Percentiles rank a stretch among this genome's conserved stretches.
These are phyloP conservation scores for Macroramphosus scolopax DNA, from an alignment of 2,797 vertebrate species.

Conservation along the genomic window DNA sequence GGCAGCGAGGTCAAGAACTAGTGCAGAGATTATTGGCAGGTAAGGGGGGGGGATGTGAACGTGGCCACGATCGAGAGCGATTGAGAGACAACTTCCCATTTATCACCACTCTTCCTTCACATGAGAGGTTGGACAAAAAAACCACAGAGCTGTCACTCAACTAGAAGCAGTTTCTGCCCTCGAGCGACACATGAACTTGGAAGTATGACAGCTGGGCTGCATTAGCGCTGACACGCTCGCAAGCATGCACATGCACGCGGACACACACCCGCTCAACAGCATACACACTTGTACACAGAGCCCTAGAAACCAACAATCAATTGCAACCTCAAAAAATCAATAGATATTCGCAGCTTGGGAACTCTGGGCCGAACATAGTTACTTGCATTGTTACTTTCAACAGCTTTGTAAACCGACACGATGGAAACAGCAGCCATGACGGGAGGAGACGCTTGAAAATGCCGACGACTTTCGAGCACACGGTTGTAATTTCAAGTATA, in stretches of 20 bases:
- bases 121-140: slow-evolving; percentile 39
- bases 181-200: slow-evolving; percentile 56
- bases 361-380: too few species aligned
- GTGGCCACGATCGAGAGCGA: slow-evolving; percentile 16
- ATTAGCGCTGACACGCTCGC: slow-evolving; percentile 23
- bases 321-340: too few species aligned
- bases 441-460: slow-evolving; percentile 26
- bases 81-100: slow-evolving; percentile 57
- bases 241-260: slow-evolving; percentile 11
- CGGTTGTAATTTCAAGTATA: slow-evolving; percentile 2
- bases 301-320: background rate
- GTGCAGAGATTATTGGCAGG: slow-evolving; percentile 5
- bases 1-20: background rate
- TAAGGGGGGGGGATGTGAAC: too few species aligned
- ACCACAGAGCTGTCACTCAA: slow-evolving; percentile 57
- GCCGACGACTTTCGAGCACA: slow-evolving; percentile 31
- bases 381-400: too few species aligned
- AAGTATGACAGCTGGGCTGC: slow-evolving; percentile 48
- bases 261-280: slow-evolving; percentile 11
- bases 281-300: slow-evolving; percentile 5
- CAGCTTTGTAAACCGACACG: slow-evolving; percentile 20
- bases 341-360: too few species aligned
- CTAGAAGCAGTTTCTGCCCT: slow-evolving; percentile 40
- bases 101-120: slow-evolving; percentile 34
- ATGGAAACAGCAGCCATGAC: slow-evolving; percentile 32